Evolutionary conservation across 2,888 invertebrate species (phyloP).

Genomic region (Calameuta idolon): DNA sequence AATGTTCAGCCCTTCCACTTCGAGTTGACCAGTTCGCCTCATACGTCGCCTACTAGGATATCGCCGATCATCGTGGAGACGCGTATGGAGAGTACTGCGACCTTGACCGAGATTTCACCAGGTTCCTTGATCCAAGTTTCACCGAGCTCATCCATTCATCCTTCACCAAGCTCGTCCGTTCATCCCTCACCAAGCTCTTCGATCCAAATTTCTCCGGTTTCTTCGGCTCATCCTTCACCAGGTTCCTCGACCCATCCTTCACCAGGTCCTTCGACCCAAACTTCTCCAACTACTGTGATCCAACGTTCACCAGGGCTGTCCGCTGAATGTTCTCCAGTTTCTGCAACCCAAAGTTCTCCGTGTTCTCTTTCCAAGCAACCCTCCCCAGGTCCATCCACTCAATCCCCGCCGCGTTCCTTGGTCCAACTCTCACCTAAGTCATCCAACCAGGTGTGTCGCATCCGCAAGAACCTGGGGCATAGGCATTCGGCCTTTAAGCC

Average conservation of each 20-base stretch:
- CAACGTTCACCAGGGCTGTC: background rate
- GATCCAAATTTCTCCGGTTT: conserved; percentile 27
- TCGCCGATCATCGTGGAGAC: conserved; percentile 29
- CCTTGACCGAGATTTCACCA: conserved; percentile 32
- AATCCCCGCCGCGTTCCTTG: background rate
- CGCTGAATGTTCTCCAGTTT: conserved; percentile 16
- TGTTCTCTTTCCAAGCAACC: background rate
- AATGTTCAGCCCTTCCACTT: conserved; percentile 41
- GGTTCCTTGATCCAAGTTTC: conserved; percentile 36
- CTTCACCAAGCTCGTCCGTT: conserved; percentile 32
- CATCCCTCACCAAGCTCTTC: conserved; percentile 24
- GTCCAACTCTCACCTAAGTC: conserved; percentile 18
- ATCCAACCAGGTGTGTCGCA: conserved; percentile 22
- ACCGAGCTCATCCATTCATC: no score
- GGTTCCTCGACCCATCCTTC: conserved; percentile 11
- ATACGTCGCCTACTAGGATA: conserved; percentile 27
- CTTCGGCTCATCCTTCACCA: conserved; percentile 23
- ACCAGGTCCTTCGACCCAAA: conserved; percentile 27
- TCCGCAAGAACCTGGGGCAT: conserved; percentile 31
- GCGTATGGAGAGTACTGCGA: conserved; percentile 18
- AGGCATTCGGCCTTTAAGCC: conserved; percentile 61
- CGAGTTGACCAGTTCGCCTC: conserved; percentile 34
- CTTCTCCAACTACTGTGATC: conserved; percentile 29
- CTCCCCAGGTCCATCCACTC: background rate
- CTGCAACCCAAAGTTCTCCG: conserved; percentile 29